These are phyloP conservation scores for Drosophila varians DNA, from an alignment of 1,140 invertebrate species.

Conservation along the genomic window DNA sequence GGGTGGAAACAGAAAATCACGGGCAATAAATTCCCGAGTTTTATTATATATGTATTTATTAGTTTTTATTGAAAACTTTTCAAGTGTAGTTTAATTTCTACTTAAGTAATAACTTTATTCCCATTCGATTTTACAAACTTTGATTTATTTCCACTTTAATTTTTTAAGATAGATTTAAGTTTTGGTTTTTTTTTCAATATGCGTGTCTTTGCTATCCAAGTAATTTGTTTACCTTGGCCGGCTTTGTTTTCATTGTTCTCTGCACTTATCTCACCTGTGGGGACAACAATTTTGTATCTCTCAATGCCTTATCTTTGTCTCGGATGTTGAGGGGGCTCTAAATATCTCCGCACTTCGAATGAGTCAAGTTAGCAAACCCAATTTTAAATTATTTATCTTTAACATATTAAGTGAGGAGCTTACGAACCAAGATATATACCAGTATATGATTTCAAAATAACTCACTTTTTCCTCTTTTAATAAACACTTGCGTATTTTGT, in stretches of 20 bases:
- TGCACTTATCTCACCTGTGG: constrained; percentile 39
- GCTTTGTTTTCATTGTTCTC: constrained; percentile 24
- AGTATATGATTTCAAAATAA: too few species aligned
- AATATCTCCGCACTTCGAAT: constrained; percentile 21
- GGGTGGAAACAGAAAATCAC: not conserved
- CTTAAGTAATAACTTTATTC: not conserved
- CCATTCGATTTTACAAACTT: not conserved
- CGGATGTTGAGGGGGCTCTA: constrained; percentile 21
- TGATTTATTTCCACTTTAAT: not conserved
- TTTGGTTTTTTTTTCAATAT: not conserved
- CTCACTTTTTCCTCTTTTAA: not conserved
- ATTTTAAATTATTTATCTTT: not conserved
- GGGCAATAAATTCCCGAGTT: not conserved
- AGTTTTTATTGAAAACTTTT: too few species aligned
- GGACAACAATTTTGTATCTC: constrained; percentile 35
- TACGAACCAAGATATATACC: not conserved
- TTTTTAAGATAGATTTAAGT: not conserved
- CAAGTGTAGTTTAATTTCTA: too few species aligned
- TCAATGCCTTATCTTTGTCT: constrained; percentile 73
- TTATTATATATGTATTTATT: too few species aligned
- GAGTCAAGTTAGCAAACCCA: constrained; percentile 3
- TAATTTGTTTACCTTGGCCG: constrained; percentile 40
- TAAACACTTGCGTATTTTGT: not conserved
- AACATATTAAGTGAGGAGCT: too few species aligned
- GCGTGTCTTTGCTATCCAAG: not conserved